Evolutionary conservation across 2,888 invertebrate genomes (phyloP), one percentile per base, ranked within the genome.

Genomic region (Lepas anatifera): DNA sequence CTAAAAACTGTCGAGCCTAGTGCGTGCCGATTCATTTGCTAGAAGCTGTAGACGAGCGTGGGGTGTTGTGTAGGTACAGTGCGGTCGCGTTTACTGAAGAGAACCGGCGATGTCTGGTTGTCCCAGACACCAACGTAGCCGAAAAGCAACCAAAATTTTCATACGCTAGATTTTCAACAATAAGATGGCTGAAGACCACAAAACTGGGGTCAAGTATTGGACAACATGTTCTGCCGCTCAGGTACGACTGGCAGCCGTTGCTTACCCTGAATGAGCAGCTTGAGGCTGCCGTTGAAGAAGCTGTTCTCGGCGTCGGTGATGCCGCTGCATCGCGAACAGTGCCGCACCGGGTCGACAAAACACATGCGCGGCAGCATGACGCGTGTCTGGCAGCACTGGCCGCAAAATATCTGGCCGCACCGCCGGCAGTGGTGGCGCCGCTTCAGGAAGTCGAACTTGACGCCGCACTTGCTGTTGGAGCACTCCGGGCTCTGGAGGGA

Each of bases 341-440:
- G 77, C 46, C 83, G 76, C 16, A 83, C 83, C 25, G 83, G 83
- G 74, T 83, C 83, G 16, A 83, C 78, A 75, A 83, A 83, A 74
- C 81, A 80, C 82, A 83, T 82, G 48, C 83, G 76, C 2, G 80
- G 81, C 50, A 83, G 77, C 4, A 77, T 75, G 39, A 81, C 73
- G 72, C 79, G 80, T 18, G 76, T 73, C 27, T 78, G 76, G 76
- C 81, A 81, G 74, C 83, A 83, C 3, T 75, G 75, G 68, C 77
- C 77, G 76, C 83, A 83, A 75, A 79, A 83, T 70, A 82, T 80
- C 64, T 77, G 76, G 0, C 83, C 83, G 78, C 83, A 83, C 27
- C 83, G 76, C 4, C 83, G 77, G 75, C 83, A 83, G 74, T 83
- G 83, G 74, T 83, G 83, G 82, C 83, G 76, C 29, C 82, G 77